Percentiles rank a stretch among this genome's conserved stretches.
Evolutionary conservation across 2,113 vertebrate genomes (phyloP).

Genomic region (Elephantulus edwardii): DNA sequence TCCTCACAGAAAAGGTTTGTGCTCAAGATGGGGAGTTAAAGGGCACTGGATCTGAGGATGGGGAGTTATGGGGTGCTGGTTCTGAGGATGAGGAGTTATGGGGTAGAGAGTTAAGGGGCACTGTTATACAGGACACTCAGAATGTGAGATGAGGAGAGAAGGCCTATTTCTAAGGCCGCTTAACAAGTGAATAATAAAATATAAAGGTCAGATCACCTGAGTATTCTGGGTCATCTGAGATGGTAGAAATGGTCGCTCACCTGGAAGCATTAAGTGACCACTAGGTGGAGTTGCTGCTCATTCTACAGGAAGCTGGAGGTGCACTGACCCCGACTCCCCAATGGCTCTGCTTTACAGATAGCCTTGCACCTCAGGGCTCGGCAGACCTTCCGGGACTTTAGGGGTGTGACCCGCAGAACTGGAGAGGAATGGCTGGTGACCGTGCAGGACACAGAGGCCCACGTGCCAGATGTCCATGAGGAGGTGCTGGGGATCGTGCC

Average conservation of each 20-base stretch:
- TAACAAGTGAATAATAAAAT: background rate
- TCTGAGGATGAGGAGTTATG: too few relatives aligned
- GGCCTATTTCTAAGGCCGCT: background rate
- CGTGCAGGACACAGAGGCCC: slow-evolving; percentile 87
- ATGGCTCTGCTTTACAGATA: slow-evolving; percentile 79
- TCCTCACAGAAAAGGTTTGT: slow-evolving; percentile 93
- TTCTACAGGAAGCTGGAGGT: background rate
- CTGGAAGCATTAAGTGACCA: background rate
- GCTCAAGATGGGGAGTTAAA: too few relatives aligned
- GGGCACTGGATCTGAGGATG: too few relatives aligned
- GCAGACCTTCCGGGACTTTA: slow-evolving; percentile 86
- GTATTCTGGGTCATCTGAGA: background rate
- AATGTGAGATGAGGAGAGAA: background rate
- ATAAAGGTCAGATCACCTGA: background rate
- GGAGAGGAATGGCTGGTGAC: slow-evolving; percentile 96
- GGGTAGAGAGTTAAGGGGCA: background rate
- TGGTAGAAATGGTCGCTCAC: background rate
- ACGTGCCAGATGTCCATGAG: slow-evolving; percentile 91
- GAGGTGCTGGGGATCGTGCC: slow-evolving; percentile 90
- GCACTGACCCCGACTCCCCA: background rate
- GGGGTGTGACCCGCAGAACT: slow-evolving; percentile 83
- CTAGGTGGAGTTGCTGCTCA: background rate
- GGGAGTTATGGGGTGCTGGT: too few relatives aligned
- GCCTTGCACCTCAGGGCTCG: slow-evolving; percentile 91
- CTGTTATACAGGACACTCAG: background rate